Percentiles rank a stretch among this genome's conserved stretches.
These are phyloP conservation scores for Temnothorax ravouxi DNA, from an alignment of 2,888 invertebrate species.

Conservation along the genomic window DNA sequence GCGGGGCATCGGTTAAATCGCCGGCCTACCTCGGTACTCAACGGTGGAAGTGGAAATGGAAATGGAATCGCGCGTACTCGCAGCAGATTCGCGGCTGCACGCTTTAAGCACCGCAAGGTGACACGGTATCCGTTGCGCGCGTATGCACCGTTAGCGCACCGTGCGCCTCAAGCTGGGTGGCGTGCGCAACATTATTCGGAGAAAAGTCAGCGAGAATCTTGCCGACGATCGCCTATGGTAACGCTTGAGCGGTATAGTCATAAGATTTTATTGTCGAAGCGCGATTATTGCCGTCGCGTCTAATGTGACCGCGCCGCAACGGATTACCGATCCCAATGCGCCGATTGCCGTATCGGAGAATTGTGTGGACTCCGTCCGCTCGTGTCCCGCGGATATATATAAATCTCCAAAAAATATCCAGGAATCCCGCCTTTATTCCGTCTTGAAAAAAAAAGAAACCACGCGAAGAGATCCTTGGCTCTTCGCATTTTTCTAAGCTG, in stretches of 20 bases:
- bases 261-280: conserved; percentile 28
- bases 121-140: conserved; percentile 57
- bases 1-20: conserved; percentile 2
- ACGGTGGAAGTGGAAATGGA: conserved; percentile 43
- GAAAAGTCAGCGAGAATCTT: conserved; percentile 8
- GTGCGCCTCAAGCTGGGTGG: not conserved
- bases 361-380: not conserved
- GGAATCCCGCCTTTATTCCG: not conserved
- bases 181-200: conserved; percentile 20
- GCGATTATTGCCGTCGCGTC: not conserved
- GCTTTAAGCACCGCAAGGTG: conserved; percentile 55
- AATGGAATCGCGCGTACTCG: conserved; percentile 34
- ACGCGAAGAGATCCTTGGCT: conserved; percentile 9
- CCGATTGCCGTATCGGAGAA: not conserved
- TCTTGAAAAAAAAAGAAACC: conserved; percentile 1
- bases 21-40: not conserved
- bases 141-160: conserved; percentile 44
- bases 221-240: not conserved
- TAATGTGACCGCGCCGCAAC: not conserved
- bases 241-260: not conserved
- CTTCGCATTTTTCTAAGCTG: conserved; percentile 2
- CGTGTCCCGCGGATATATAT: not conserved
- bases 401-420: not conserved
- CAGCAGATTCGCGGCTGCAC: conserved; percentile 37
- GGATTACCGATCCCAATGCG: not conserved